Evolutionary conservation across 2,888 invertebrate species (phyloP), one percentile per base, ranked within the genome.

Genomic region (Elmis aenea): DNA sequence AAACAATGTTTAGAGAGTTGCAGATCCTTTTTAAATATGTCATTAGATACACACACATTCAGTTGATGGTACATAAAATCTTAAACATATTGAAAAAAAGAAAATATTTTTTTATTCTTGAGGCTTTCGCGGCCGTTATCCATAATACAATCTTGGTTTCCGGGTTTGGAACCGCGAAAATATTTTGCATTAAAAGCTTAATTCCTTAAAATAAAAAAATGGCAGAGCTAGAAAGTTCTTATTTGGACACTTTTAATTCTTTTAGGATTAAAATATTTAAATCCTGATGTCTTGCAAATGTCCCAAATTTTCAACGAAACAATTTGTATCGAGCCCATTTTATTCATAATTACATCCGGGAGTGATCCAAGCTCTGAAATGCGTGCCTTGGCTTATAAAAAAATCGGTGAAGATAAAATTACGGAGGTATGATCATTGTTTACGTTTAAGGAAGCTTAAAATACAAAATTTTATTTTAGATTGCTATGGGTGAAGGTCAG

Each of bases 291-390:
- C 3, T 30, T 63, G n/a, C 61, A 64, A 38, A 45, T 69, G 11
- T 48, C 55, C 31, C 72, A 75, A 44, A 66, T 80, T 13, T 69
- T 74, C 16, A 67, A 72, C 26, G 81, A 81, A 56, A 75, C 77
- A 0, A 50, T 62, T 2, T 57, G 72, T 1, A 57, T 61, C 0
- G 83, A 86, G 52, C 91, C 95, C 0, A 79, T 90, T 33, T 69
- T 99, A 26, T 73, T 97, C 51, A 76, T 96, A 30, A 82, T 88
- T 22, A 84, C 90, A 32, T 81, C 91, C 13, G 96, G 95, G 14
- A 84, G 86, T 20, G 96, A 97, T 73, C 95, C 94, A 11, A 85
- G 92, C 1, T 77, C 79, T 12, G 91, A 92, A 62, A 72, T 93
- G 5, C 72, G 76, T 38, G 77, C 81, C 27, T 65, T 86, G 22